Evolutionary conservation across 2,797 vertebrate genomes (phyloP), one percentile per base, ranked within the genome.

Genomic region (Mus caroli): DNA sequence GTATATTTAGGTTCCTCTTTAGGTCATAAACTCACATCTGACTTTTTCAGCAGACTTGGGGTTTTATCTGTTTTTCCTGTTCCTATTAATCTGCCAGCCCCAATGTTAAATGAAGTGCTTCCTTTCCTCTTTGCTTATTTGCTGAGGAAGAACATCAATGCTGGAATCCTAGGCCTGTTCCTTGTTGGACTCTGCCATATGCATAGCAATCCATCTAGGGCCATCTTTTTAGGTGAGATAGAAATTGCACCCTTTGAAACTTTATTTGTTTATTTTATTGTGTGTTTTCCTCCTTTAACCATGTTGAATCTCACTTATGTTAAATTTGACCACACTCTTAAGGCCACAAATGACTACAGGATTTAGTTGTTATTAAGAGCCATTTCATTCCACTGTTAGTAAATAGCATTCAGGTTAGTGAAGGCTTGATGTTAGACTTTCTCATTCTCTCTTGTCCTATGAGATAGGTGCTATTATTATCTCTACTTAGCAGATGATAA

Each of bases 11-110:
- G 40, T 73, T 24, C 85, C 43, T 60, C 9, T 24, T 92, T 52
- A 96, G 84, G 87, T 88, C n/a, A 79, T 88, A 88, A 92, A 95
- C 88, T 90, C 77, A 31, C 9, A n/a, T 31, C 50, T 96, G 54
- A 83, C 77, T 78, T 96, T 94, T 95, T 92, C 20, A 4, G 26
- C 40, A n/a, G n/a, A 87, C 67, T 90, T 69, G 52, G n/a, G 15
- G 17, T 28, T 34, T 43, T 15, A 20, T 11, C 73, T 94, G 20
- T 19, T 69, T 76, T 64, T n/a, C 26, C n/a, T 58, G 20, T 11
- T 76, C 46, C 43, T 76, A 4, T 34, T 82, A 13, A 76, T 67
- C 34, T 24, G 46, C 22, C 58, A 67, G 15, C 9, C 56, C 28
- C 17, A 7, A 1, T 58, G 22, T 2, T 14, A 6, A 43, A 31